Conservation (phyloP, 1,140 invertebrate species). For the Caenorhabditis brenneri region DNA sequence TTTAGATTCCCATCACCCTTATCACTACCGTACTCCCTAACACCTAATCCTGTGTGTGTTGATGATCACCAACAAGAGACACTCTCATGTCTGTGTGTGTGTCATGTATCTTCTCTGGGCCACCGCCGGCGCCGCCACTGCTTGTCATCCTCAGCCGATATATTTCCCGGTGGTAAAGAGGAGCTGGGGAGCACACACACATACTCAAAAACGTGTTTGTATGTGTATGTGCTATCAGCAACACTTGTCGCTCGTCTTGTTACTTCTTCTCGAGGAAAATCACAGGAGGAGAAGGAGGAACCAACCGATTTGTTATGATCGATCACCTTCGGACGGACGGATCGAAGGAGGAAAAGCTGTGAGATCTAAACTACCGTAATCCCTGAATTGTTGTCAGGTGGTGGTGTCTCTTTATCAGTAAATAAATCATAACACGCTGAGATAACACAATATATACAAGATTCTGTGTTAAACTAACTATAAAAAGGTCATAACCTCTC, state of each 20-base stretch:
- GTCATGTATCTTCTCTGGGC: conserved; percentile 23
- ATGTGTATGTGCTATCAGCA: conserved; percentile 43
- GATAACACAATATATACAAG: too few species aligned
- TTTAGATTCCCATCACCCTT: too few species aligned
- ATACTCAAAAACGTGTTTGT: conserved; percentile 39
- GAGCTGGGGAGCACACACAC: neutral
- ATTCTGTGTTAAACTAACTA: too few species aligned
- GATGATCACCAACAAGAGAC: neutral
- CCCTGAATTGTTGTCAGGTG: neutral
- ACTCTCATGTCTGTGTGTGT: neutral
- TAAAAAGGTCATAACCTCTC: neutral
- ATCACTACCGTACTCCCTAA: neutral
- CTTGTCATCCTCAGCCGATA: neutral
- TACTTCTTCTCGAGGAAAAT: neutral
- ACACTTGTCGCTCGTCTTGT: conserved; percentile 24
- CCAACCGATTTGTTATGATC: conserved; percentile 29
- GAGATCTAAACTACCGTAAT: neutral
- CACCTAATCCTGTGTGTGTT: neutral
- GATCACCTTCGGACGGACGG: neutral
- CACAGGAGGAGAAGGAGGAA: neutral
- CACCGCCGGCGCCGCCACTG: neutral
- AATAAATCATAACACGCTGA: neutral
- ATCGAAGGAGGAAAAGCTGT: too few species aligned
- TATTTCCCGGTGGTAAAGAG: conserved; percentile 32
- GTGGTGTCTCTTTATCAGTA: neutral